Conservation (phyloP, 1,140 invertebrate species). For the Pogonus chalceus region DNA sequence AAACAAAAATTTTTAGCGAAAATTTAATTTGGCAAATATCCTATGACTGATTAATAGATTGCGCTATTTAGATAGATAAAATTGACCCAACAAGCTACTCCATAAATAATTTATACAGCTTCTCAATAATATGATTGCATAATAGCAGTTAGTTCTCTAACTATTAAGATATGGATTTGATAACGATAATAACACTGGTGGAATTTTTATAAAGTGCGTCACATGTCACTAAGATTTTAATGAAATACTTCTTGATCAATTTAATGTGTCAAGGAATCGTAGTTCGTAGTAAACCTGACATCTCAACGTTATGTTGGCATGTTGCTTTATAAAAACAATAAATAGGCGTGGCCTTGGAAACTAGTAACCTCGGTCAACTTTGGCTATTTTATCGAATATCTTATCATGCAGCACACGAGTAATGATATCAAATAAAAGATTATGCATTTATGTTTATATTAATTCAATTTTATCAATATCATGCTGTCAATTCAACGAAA, state of each 20-base stretch:
- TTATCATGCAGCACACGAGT: slow-evolving; percentile 15
- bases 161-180: neutral
- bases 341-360: slow-evolving; percentile 24
- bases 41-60: too few relatives aligned
- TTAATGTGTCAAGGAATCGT: neutral
- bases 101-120: neutral
- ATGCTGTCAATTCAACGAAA: neutral
- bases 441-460: slow-evolving; percentile 1
- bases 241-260: neutral
- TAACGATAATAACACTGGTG: neutral
- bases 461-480: neutral
- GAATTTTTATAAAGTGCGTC: neutral
- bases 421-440: slow-evolving; percentile 2
- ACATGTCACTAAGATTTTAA: neutral
- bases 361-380: slow-evolving; percentile 10
- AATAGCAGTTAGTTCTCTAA: neutral
- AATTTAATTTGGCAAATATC: neutral
- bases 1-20: neutral
- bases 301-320: neutral
- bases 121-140: neutral
- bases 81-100: neutral
- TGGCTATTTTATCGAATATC: slow-evolving; percentile 8
- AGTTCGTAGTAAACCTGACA: neutral
- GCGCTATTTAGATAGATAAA: neutral
- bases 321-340: slow-evolving; percentile 17